Percentiles rank a stretch among this genome's conserved stretches.
phyloP scores from a whole-genome alignment of 1,140 invertebrate genomes.

The Hyles vespertilio region DNA sequence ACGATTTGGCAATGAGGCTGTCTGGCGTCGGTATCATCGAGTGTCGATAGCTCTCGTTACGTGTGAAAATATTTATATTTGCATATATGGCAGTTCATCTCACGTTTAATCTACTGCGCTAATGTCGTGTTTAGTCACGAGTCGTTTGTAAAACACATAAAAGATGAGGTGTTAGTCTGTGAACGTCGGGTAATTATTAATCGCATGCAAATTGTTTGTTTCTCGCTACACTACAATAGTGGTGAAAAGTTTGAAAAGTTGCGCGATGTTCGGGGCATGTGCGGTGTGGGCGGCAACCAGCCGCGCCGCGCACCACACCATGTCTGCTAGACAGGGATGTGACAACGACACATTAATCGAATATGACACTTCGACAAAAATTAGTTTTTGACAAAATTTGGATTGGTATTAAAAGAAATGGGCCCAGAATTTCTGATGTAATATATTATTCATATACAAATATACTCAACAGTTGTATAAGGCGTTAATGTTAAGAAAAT shows the following conservation, averaged over 20 bases:
- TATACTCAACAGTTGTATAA: too few relatives aligned
- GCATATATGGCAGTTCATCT: neutral
- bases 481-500: too few relatives aligned
- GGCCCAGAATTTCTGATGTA: too few relatives aligned
- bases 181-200: constrained; percentile 7
- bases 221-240: constrained; percentile 8
- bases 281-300: constrained; percentile 7
- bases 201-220: constrained; percentile 16
- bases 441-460: too few relatives aligned
- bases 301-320: neutral
- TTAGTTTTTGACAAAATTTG: too few relatives aligned
- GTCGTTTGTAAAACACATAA: constrained; percentile 13
- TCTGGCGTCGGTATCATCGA: too few relatives aligned
- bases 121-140: constrained; percentile 20
- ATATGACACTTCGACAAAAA: neutral
- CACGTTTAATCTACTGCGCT: neutral
- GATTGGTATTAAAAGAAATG: too few relatives aligned
- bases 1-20: too few relatives aligned
- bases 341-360: too few relatives aligned
- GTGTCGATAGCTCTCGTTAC: too few relatives aligned
- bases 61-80: too few relatives aligned
- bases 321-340: too few relatives aligned
- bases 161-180: constrained; percentile 7
- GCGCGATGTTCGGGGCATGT: constrained; percentile 3
- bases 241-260: constrained; percentile 30